Percentiles rank a stretch among this genome's conserved stretches.
These are phyloP conservation scores for Tetragonisca angustula DNA, from an alignment of 2,888 invertebrate species.

Conservation along the genomic window DNA sequence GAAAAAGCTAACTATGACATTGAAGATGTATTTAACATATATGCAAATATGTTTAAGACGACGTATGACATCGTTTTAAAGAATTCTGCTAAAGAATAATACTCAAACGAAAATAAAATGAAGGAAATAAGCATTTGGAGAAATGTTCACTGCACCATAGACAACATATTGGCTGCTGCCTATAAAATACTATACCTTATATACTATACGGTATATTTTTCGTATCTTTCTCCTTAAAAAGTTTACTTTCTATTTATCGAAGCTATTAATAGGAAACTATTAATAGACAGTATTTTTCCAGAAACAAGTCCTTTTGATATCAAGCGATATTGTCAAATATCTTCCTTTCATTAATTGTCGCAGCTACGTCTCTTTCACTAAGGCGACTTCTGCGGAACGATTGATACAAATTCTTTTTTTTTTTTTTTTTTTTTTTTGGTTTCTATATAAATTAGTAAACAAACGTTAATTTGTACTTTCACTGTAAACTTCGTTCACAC, in stretches of 20 bases:
- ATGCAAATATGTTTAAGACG: too few relatives aligned
- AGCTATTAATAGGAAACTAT: not conserved
- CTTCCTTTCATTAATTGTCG: not conserved
- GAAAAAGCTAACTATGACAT: not conserved
- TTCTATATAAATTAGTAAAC: not conserved
- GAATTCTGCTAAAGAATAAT: not conserved
- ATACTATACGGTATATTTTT: not conserved
- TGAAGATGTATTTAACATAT: not conserved
- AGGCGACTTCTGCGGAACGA: constrained; percentile 57
- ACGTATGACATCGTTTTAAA: not conserved
- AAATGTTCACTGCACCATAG: not conserved
- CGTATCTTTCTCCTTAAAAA: not conserved
- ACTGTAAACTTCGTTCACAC: not conserved
- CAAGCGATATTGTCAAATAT: not conserved
- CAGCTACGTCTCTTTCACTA: constrained; percentile 52
- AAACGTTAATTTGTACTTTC: constrained; percentile 5
- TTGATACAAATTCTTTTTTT: constrained; percentile 23
- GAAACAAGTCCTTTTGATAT: not conserved
- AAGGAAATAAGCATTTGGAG: not conserved
- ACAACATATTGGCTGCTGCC: not conserved
- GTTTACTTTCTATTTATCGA: not conserved
- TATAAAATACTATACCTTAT: not conserved
- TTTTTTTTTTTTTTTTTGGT: not conserved
- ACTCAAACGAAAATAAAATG: not conserved
- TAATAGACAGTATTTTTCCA: not conserved